Evolutionary conservation across 2,797 vertebrate genomes (phyloP).

Genomic region (Coluber constrictor): DNA sequence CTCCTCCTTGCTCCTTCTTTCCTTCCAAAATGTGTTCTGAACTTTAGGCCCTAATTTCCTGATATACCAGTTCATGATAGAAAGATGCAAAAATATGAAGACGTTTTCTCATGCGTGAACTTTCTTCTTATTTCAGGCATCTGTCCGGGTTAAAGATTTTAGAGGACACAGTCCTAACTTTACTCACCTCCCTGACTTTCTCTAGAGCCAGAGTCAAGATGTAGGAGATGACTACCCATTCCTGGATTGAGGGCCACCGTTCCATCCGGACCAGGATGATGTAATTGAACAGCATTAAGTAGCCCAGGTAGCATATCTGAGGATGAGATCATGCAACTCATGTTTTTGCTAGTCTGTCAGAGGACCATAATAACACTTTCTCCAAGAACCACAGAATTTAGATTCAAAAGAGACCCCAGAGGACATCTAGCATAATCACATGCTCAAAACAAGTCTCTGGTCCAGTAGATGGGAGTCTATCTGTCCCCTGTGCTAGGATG

Average conservation of each 20-base stretch:
- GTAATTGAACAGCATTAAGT: slow-evolving; percentile 96
- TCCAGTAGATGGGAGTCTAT: not conserved
- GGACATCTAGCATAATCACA: not conserved
- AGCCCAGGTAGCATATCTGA: slow-evolving; percentile 93
- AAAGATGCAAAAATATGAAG: not conserved
- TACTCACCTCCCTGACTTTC: slow-evolving; percentile 92
- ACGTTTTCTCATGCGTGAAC: not conserved
- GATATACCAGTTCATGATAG: not conserved
- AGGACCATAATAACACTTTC: not conserved
- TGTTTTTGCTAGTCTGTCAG: not conserved
- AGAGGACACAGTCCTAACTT: not conserved
- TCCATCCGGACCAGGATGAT: slow-evolving; percentile 98
- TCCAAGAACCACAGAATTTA: not conserved
- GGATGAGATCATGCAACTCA: not conserved
- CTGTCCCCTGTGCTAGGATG: not conserved
- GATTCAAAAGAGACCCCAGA: not conserved
- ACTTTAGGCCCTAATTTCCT: not conserved
- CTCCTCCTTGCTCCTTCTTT: not conserved
- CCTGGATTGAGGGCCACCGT: slow-evolving; percentile 88
- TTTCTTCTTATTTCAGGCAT: not conserved
- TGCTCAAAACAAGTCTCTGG: not conserved
- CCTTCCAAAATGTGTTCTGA: not conserved
- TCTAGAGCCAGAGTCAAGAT: slow-evolving; percentile 91
- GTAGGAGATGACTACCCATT: slow-evolving; percentile 95
- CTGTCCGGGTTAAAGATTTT: not conserved